Conservation (phyloP, 53 echinoderm and acorn worm genomes). For the Crossaster papposus region DNA sequence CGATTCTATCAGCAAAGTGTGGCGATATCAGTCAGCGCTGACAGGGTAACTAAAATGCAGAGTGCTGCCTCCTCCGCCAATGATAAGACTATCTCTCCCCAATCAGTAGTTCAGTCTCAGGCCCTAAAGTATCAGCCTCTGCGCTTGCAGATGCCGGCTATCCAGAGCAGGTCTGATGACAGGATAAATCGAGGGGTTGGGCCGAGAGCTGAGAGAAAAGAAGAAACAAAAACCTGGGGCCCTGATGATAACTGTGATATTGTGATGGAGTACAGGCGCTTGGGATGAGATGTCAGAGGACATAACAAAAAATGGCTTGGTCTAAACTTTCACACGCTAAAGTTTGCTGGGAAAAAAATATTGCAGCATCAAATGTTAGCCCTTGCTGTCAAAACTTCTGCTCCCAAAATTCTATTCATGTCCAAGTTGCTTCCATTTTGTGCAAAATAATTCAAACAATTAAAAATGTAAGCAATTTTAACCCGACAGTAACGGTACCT, state of each 20-base stretch:
- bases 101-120: not conserved
- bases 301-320: not conserved
- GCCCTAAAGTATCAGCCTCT: no score
- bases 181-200: conserved; percentile 35
- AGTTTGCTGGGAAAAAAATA: no score
- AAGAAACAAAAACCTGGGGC: not conserved
- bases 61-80: conserved; percentile 9
- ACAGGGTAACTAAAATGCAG: conserved; percentile 2
- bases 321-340: not conserved
- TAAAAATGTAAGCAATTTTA: no score
- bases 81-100: conserved; percentile 34
- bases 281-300: not conserved
- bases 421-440: no score
- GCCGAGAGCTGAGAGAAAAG: no score
- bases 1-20: conserved; percentile 45
- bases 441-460: no score
- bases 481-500: no score
- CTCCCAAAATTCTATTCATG: no score
- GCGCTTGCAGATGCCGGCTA: not conserved
- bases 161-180: conserved; percentile 1
- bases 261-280: conserved; percentile 34
- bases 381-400: no score
- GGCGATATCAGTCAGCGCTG: conserved; percentile 23
- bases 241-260: conserved; percentile 27
- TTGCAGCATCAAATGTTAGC: no score